Evolutionary conservation across 2,888 invertebrate genomes (phyloP).

Genomic region (Eupelmus urozonus): DNA sequence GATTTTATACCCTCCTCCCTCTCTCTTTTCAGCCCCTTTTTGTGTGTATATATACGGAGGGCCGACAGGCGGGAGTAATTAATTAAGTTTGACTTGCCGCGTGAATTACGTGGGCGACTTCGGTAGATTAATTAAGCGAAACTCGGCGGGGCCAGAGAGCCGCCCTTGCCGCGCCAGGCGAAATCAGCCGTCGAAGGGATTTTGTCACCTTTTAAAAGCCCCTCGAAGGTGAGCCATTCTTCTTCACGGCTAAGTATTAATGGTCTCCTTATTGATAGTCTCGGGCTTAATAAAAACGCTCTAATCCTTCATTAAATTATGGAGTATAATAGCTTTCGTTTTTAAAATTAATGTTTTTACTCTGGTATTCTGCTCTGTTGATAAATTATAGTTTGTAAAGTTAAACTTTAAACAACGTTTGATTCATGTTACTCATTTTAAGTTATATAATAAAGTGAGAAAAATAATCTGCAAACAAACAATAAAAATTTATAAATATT

Average conservation of each 20-base stretch:
- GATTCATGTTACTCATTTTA: too few species aligned
- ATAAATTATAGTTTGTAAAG: too few species aligned
- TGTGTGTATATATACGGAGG: slow-evolving; percentile 11
- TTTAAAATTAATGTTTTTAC: too few species aligned
- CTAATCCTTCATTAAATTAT: slow-evolving; percentile 31
- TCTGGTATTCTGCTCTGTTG: too few species aligned
- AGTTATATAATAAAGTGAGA: too few species aligned
- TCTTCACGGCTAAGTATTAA: slow-evolving; percentile 25
- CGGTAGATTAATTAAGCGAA: slow-evolving; percentile 76
- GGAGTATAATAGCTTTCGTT: neutral
- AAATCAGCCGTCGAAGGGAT: slow-evolving; percentile 64
- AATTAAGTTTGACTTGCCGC: slow-evolving; percentile 76
- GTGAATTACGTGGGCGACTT: slow-evolving; percentile 72
- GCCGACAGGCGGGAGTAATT: slow-evolving; percentile 66
- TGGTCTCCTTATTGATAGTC: neutral
- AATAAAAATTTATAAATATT: too few species aligned
- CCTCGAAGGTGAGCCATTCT: slow-evolving; percentile 21
- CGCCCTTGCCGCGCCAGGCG: slow-evolving; percentile 64
- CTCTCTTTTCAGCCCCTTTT: slow-evolving; percentile 37
- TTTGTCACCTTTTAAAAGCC: slow-evolving; percentile 74
- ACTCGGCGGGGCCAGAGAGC: slow-evolving; percentile 61
- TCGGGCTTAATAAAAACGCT: neutral
- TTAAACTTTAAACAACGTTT: too few species aligned
- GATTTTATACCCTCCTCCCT: too few species aligned
- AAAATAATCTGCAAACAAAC: too few species aligned